phyloP scores from a whole-genome alignment of 2,113 vertebrate genomes.

The Rhodinocichla rosea region DNA sequence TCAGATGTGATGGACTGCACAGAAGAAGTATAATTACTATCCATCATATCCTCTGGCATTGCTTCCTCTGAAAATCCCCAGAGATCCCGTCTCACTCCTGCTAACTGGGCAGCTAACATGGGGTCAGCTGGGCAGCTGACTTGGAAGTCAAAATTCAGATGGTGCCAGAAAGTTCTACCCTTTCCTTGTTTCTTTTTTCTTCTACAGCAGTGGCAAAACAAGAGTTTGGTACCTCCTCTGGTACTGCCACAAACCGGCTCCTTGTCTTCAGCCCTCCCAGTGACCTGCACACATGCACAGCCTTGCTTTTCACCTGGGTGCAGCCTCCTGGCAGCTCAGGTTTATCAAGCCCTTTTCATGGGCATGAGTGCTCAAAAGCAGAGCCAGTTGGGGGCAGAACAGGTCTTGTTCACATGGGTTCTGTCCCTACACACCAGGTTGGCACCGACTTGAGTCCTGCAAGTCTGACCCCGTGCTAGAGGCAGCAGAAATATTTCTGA shows the following conservation, averaged over 20 bases:
- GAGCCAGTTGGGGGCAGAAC: background rate
- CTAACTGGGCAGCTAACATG: background rate
- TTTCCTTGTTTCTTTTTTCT: background rate
- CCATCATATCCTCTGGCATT: background rate
- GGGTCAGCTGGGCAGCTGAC: background rate
- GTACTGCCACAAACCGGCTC: background rate
- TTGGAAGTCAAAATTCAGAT: background rate
- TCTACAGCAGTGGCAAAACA: background rate
- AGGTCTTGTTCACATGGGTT: background rate
- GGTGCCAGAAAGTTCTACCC: background rate
- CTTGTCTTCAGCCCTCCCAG: background rate
- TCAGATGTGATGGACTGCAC: background rate
- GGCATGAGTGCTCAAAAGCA: background rate
- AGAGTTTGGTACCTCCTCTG: background rate
- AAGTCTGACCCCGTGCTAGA: background rate
- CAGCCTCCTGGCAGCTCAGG: background rate
- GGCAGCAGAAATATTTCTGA: background rate
- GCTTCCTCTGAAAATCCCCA: background rate
- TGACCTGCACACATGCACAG: rapidly evolving
- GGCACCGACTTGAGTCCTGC: rapidly evolving
- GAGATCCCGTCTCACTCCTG: background rate
- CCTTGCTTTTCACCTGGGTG: background rate
- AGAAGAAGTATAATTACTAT: background rate
- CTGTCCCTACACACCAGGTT: background rate
- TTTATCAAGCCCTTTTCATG: background rate